phyloP scores from a whole-genome alignment of 2,113 vertebrate species.

The Theristicus caerulescens region DNA sequence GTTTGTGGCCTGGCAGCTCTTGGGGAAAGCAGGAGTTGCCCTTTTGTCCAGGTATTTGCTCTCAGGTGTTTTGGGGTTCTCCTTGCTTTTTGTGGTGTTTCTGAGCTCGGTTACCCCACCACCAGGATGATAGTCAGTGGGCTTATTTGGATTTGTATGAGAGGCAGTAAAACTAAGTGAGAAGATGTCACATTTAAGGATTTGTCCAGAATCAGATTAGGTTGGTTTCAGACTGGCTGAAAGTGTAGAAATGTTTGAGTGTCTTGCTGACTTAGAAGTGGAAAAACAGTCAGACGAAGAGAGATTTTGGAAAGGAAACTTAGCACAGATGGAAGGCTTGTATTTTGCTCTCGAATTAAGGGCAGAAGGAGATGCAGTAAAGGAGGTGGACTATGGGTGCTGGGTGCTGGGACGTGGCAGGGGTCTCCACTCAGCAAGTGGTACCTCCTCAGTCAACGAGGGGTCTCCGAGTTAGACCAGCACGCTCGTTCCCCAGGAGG shows the following conservation, averaged over 20 bases:
- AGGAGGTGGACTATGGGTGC: not conserved
- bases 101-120: not conserved
- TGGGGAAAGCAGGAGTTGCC: conserved; percentile 86
- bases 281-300: not conserved
- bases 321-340: not conserved
- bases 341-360: not conserved
- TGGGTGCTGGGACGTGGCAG: not conserved
- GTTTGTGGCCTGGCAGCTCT: conserved; percentile 84
- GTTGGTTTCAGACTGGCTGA: not conserved
- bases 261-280: not conserved
- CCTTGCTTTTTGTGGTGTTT: not conserved
- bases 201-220: not conserved
- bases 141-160: not conserved
- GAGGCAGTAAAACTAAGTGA: not conserved
- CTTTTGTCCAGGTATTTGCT: conserved; percentile 85
- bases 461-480: not conserved
- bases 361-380: not conserved
- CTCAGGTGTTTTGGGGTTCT: not conserved
- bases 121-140: not conserved
- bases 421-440: not conserved
- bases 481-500: not conserved
- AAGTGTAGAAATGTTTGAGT: not conserved
- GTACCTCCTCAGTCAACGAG: not conserved
- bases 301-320: not conserved
- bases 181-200: not conserved